Conservation (phyloP, 2,797 vertebrate genomes). For the Mormyrus hasselquistii region DNA sequence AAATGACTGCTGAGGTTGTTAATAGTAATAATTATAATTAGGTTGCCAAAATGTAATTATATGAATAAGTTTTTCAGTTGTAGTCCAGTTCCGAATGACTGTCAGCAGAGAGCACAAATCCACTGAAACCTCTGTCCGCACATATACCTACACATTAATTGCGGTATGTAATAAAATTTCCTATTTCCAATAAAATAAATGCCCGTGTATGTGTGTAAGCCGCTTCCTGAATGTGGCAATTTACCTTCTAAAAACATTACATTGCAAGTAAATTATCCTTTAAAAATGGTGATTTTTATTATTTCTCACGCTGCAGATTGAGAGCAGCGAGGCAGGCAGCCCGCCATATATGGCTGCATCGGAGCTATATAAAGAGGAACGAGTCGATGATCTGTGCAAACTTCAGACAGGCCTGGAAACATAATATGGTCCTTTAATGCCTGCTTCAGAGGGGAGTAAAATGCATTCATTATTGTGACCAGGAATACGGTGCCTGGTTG, state of each 20-base stretch:
- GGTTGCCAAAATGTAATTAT: background rate
- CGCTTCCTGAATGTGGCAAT: background rate
- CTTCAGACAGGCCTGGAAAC: constrained; percentile 30
- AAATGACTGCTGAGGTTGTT: background rate
- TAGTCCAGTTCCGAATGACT: background rate
- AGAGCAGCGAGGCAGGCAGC: background rate
- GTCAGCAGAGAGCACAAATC: background rate
- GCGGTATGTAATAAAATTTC: background rate
- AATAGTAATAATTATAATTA: background rate
- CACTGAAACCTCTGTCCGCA: background rate
- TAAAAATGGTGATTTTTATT: background rate
- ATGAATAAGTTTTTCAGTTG: background rate
- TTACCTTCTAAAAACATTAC: background rate
- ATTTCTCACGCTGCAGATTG: background rate
- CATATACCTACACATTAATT: background rate
- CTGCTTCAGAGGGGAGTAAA: constrained; percentile 36
- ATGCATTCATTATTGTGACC: constrained; percentile 40
- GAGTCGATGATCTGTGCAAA: constrained; percentile 10
- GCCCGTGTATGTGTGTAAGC: background rate
- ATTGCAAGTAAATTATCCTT: background rate
- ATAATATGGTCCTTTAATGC: constrained; percentile 34
- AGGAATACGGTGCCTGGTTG: constrained; percentile 36
- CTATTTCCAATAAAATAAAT: background rate
- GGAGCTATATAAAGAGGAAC: background rate
- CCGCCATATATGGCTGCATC: background rate